Base-by-base conservation (phyloP, 1,140 invertebrate genomes). In the Bombyx mandarina region DNA sequence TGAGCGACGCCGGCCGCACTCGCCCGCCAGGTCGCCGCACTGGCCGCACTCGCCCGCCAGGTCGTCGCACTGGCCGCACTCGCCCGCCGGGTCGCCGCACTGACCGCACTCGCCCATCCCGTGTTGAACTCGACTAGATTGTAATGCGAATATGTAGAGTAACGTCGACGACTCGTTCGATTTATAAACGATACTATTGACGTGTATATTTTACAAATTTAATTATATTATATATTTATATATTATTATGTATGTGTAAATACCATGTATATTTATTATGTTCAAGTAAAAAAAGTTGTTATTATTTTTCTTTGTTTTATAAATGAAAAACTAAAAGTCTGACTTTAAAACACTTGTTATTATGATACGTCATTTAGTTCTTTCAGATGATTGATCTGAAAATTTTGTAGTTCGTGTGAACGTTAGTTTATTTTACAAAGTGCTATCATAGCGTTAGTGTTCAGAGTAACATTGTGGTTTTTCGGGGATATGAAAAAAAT, bases 211-310 rank as follows among this genome's bases (percentile, higher is more conserved):
- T 75, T 80, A 75, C 72, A 57, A 77, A 78, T 76, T 47, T 79
- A 84, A 74, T 86, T 78, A 82, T 77, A 77, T 86, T 78, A 82
- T 77, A 77, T 86, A 84, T 86, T 82, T 86, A 78, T 86, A 82
- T 86, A 79, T 83, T 86, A 86, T 75, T 85, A 86, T 77, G 78
- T 86, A 84, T 86, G 82, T 86, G 79, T 86, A 82, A 82, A 86
- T 86, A 86, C 79, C 75, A 79, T 86, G 81, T 86, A 84, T 83
- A 82, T 84, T 35, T 80, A 75, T 77, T 79, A 73, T 80, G 79
- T 82, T 70, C 77, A 77, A 77, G 73, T 84, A 73, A 83, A 35
- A 35, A 35, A 35, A 82, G 80, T 84, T 82, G 79, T 86, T 82
- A 83, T 76, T 51, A 51, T 80, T 82, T 81, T 75, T 80, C 77